Evolutionary conservation across 2,888 invertebrate genomes (phyloP), one percentile per base, ranked within the genome.

Genomic region (Cyrtodaria siliqua): DNA sequence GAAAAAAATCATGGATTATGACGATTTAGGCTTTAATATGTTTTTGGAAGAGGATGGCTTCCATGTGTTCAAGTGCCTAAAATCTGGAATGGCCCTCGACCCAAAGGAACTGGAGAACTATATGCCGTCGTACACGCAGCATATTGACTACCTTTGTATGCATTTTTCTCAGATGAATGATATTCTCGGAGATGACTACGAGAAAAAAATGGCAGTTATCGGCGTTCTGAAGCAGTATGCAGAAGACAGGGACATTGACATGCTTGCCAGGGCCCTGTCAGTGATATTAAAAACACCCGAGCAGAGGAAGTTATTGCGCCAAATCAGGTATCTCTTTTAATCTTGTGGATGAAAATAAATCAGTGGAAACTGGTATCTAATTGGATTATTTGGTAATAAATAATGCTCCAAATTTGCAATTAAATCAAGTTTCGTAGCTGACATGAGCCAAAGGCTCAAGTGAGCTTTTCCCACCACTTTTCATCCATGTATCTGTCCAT

Each of bases 221-320:
- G 89, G 88, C 38, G 85, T 92, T 14, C 76, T 92, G 73, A 92
- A 92, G 68, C 88, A 90, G 64, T 92, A 92, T 79, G 92, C 92
- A 1, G 91, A 92, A 71, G 90, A 91, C 75, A 52, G 92, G 18
- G 88, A 92, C 68, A 84, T 92, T 2, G 89, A 90, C 24, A 86
- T 87, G 66, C 76, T 91, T 27, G 86, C 87, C 24, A 64, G 82
- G 20, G 86, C 89, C 23, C 72, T 91, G 50, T 75, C 82, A 12
- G 84, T 84, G 38, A 74, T 88, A 12, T 81, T 91, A 42, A 86
- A 84, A 64, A 86, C 89, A 1, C 80, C 86, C 12, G 79, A 85
- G 2, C 89, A 90, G 24, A 79, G 88, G 20, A 81, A 76, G 55
- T 78, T 91, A 23, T 72, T 91, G 0, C 71, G 72, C 57, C 86